A percentile compares a stretch with the other conserved stretches of the same genome.
Evolutionary conservation across 2,113 vertebrate species (phyloP).

Genomic region (Plecotus auritus): DNA sequence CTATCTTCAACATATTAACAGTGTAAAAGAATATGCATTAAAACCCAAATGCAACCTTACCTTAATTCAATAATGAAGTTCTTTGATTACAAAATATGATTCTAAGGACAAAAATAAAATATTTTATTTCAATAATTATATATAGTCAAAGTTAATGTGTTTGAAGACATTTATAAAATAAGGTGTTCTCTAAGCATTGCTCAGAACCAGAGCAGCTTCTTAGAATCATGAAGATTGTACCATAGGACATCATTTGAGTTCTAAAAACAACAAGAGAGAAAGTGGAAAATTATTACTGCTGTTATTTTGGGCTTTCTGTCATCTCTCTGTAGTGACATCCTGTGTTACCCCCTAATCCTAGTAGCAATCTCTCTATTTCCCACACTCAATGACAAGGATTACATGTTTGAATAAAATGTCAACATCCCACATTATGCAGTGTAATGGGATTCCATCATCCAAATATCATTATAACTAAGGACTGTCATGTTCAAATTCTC

Average conservation of each 20-base stretch:
- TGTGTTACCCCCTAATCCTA: background rate
- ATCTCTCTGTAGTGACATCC: background rate
- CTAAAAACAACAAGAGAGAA: conserved; percentile 1
- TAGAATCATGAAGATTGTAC: background rate
- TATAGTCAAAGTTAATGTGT: background rate
- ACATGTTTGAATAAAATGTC: conserved; percentile 57
- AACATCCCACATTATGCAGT: conserved; percentile 13
- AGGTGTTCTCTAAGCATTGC: background rate
- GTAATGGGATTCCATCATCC: conserved; percentile 73
- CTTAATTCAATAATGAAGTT: background rate
- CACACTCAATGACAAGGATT: conserved; percentile 37
- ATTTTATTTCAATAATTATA: conserved; percentile 1
- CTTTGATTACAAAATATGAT: background rate
- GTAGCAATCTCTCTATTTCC: conserved; percentile 19
- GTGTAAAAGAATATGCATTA: background rate
- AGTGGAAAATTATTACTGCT: conserved; percentile 2
- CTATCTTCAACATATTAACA: background rate
- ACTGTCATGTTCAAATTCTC: conserved; percentile 57
- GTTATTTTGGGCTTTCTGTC: conserved; percentile 15
- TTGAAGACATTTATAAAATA: background rate
- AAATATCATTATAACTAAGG: conserved; percentile 48
- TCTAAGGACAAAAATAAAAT: conserved; percentile 10
- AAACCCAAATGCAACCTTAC: background rate
- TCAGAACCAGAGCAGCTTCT: background rate
- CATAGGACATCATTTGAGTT: background rate